Conservation (phyloP, 2,888 invertebrate species). For the Ischnura elegans region DNA sequence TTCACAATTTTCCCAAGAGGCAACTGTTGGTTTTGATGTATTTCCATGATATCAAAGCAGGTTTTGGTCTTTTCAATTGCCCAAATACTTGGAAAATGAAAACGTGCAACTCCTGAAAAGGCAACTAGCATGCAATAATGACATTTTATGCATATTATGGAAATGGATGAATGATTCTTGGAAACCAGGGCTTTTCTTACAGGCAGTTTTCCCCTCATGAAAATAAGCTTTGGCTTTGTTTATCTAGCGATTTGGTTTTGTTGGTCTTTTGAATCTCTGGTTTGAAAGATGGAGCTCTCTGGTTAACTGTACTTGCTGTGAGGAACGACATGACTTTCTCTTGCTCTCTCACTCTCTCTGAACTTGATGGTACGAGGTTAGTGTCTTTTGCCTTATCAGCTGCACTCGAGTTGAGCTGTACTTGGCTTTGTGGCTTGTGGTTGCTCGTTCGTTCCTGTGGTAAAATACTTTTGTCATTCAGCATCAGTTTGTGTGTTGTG, state of each 20-base stretch:
- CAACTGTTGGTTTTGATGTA: too few species aligned
- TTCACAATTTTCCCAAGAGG: too few species aligned
- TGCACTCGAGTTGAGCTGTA: background rate
- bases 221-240: background rate
- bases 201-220: background rate
- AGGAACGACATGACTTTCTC: background rate
- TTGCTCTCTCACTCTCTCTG: too few species aligned
- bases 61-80: too few species aligned
- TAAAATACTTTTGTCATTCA: background rate
- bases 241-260: too few species aligned
- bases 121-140: too few species aligned
- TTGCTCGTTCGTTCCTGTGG: background rate
- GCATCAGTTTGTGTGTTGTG: constrained; percentile 22
- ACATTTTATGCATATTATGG: too few species aligned
- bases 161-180: too few species aligned
- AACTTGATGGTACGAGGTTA: background rate
- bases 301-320: background rate
- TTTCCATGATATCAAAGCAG: too few species aligned
- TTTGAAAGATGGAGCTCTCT: background rate
- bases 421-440: constrained; percentile 15
- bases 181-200: too few species aligned
- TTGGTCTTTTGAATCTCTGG: background rate
- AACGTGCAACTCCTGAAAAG: too few species aligned
- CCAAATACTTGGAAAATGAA: too few species aligned
- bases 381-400: background rate